Percentiles rank a stretch among this genome's conserved stretches.
phyloP scores from a whole-genome alignment of 2,888 invertebrate species.

The Elgonia sp. region DNA sequence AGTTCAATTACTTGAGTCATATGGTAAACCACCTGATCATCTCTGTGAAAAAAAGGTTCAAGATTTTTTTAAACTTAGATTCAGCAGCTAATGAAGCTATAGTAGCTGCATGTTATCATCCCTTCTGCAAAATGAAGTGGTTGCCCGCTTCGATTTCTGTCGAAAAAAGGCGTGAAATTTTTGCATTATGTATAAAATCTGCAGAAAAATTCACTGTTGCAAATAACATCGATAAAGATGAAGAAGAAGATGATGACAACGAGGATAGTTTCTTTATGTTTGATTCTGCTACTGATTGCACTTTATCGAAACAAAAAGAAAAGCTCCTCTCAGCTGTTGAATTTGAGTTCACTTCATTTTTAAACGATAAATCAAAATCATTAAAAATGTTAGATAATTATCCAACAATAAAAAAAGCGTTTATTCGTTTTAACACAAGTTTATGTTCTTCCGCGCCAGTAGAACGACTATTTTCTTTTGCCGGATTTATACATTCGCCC shows the following conservation, averaged over 20 bases:
- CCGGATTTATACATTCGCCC: too few species aligned
- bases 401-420: constrained; percentile 25
- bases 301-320: too few species aligned
- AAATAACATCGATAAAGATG: background rate
- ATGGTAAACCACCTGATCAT: background rate
- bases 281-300: too few species aligned
- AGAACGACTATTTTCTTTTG: constrained; percentile 28
- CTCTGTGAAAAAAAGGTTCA: background rate
- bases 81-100: constrained; percentile 12
- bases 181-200: background rate
- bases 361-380: background rate
- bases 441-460: constrained; percentile 35
- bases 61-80: constrained; percentile 1
- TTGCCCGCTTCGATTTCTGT: background rate
- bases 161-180: background rate
- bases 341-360: constrained; percentile 17
- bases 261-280: too few species aligned
- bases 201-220: background rate
- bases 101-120: constrained; percentile 26
- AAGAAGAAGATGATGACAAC: background rate
- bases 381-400: constrained; percentile 3
- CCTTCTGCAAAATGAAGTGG: constrained; percentile 21
- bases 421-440: constrained; percentile 35
- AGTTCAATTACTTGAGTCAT: background rate
- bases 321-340: too few species aligned